These are phyloP conservation scores for Brachyhypopomus gauderio DNA, from an alignment of 2,113 vertebrate genomes.

Conservation along the genomic window DNA sequence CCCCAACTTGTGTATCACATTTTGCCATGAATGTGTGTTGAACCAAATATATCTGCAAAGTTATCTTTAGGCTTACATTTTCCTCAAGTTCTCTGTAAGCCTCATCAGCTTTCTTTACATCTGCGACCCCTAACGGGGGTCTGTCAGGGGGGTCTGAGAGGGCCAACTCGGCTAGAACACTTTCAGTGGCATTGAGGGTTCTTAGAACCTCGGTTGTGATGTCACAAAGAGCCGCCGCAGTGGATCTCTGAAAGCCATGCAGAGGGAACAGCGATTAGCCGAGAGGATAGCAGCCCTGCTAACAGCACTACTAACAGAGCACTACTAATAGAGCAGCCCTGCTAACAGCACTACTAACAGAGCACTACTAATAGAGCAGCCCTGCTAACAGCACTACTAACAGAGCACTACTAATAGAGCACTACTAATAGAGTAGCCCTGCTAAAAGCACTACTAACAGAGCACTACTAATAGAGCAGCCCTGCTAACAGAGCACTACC, in stretches of 20 bases:
- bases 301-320: slow-evolving; percentile 45
- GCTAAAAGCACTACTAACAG: slow-evolving; percentile 25
- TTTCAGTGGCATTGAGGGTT: slow-evolving; percentile 84
- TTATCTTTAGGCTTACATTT: slow-evolving; percentile 76
- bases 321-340: slow-evolving; percentile 48
- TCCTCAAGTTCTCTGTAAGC: slow-evolving; percentile 80
- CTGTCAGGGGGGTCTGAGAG: slow-evolving; percentile 66
- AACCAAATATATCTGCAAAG: slow-evolving; percentile 34
- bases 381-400: slow-evolving; percentile 30
- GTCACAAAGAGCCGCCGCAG: slow-evolving; percentile 82
- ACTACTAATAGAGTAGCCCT: slow-evolving; percentile 48
- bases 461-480: slow-evolving; percentile 47
- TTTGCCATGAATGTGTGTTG: slow-evolving; percentile 22
- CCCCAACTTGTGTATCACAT: background rate
- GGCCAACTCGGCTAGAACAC: slow-evolving; percentile 72
- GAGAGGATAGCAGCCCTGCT: slow-evolving; percentile 53
- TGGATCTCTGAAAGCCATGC: slow-evolving; percentile 78
- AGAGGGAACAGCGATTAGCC: slow-evolving; percentile 70
- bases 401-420: slow-evolving; percentile 23
- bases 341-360: slow-evolving; percentile 31
- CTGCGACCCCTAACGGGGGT: slow-evolving; percentile 65
- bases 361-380: slow-evolving; percentile 45
- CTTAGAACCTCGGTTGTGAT: slow-evolving; percentile 83
- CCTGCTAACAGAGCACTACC: slow-evolving; percentile 34
- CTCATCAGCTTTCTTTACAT: slow-evolving; percentile 74